Evolutionary conservation across 64 coral and sea anemone species (phyloP).

Genomic region (Dendrophyllia cribrosa): DNA sequence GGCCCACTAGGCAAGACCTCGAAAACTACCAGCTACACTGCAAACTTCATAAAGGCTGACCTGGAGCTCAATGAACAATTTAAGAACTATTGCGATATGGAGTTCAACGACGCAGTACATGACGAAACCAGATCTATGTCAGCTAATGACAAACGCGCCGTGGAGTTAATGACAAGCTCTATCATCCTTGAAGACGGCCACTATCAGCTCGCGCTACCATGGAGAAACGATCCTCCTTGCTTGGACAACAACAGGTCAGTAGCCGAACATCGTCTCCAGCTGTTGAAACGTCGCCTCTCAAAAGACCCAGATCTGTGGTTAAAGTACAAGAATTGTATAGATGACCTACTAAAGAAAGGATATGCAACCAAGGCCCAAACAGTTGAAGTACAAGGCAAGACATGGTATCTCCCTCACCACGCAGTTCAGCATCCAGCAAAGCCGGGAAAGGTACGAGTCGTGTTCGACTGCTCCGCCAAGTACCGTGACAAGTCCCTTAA

Average conservation of each 20-base stretch:
- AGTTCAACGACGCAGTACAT: slow-evolving; percentile 12
- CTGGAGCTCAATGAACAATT: slow-evolving; percentile 7
- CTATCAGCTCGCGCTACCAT: not conserved
- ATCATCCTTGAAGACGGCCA: not conserved
- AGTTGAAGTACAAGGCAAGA: not conserved
- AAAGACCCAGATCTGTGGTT: not conserved
- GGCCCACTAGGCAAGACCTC: slow-evolving; percentile 1
- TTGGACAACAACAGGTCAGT: not conserved
- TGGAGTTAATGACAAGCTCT: too few species aligned
- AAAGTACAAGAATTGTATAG: not conserved
- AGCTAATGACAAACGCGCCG: not conserved
- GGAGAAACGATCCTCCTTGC: not conserved
- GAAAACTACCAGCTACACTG: not conserved
- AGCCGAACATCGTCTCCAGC: not conserved
- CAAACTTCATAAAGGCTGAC: slow-evolving; percentile 16
- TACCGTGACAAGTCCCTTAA: too few species aligned
- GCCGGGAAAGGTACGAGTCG: too few species aligned
- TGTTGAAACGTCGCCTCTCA: not conserved
- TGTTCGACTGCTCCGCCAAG: too few species aligned
- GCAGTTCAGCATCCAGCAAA: too few species aligned
- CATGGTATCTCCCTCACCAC: too few species aligned
- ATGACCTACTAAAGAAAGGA: not conserved
- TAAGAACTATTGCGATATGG: slow-evolving; percentile 1
- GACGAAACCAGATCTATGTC: not conserved
- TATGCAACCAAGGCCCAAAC: not conserved